Evolutionary conservation across 1,140 invertebrate species (phyloP).

Genomic region (Luehdorfia chinensis): DNA sequence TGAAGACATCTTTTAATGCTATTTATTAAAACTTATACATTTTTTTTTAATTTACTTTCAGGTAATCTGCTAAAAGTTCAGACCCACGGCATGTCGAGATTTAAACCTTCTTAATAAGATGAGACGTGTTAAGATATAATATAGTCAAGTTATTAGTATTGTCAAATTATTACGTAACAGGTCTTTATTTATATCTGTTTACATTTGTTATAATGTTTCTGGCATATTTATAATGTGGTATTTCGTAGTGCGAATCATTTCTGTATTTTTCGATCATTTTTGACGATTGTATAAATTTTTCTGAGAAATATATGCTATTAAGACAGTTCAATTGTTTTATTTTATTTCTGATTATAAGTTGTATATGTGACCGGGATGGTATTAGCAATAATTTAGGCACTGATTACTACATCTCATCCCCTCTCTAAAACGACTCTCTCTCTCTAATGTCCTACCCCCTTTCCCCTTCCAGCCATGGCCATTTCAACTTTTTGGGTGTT

Average conservation of each 20-base stretch:
- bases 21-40: too few species aligned
- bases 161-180: conserved; percentile 57
- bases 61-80: conserved; percentile 19
- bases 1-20: too few species aligned
- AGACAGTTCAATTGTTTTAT: conserved; percentile 24
- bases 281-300: conserved; percentile 67
- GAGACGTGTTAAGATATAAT: conserved; percentile 32
- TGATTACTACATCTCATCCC: too few species aligned
- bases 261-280: conserved; percentile 66
- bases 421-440: too few species aligned
- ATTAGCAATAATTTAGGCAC: too few species aligned
- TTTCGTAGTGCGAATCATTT: conserved; percentile 68
- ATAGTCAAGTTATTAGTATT: conserved; percentile 50
- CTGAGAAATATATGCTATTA: conserved; percentile 54
- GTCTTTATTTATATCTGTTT: conserved; percentile 64
- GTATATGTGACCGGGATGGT: conserved; percentile 51
- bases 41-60: conserved; percentile 27
- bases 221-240: conserved; percentile 67
- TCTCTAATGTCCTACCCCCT: too few species aligned
- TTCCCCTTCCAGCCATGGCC: too few species aligned
- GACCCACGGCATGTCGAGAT: conserved; percentile 7
- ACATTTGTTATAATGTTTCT: conserved; percentile 60
- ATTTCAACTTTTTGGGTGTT: too few species aligned
- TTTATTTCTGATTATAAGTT: conserved; percentile 35
- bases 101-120: too few species aligned